Evolutionary conservation across 2,888 invertebrate genomes (phyloP).

Genomic region (Lysandra bellargus): DNA sequence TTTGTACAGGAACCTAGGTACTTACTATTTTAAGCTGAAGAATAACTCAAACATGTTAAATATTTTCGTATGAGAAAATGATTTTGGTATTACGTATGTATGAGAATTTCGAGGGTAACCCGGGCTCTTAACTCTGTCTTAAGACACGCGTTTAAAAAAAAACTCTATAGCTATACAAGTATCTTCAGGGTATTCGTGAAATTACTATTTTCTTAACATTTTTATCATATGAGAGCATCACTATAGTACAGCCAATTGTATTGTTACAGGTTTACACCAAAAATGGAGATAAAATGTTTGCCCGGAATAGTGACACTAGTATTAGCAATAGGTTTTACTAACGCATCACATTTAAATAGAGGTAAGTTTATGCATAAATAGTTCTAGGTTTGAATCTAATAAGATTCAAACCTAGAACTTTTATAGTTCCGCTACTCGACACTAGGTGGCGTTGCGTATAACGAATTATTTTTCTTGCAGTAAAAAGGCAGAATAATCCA

Average conservation of each 20-base stretch:
- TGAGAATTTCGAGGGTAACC: no score
- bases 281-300: constrained; percentile 59
- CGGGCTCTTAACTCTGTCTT: neutral
- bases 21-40: no score
- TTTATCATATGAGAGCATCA: neutral
- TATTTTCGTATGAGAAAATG: no score
- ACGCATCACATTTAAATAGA: constrained; percentile 51
- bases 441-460: constrained; percentile 32
- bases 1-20: no score
- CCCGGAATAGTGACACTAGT: constrained; percentile 54
- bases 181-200: neutral
- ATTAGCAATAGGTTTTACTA: constrained; percentile 49
- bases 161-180: neutral
- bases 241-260: constrained; percentile 33
- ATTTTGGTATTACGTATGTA: no score
- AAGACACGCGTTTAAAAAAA: neutral
- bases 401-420: neutral
- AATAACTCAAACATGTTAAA: no score
- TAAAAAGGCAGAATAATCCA: constrained; percentile 54
- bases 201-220: neutral
- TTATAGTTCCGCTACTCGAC: constrained; percentile 31
- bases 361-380: constrained; percentile 49
- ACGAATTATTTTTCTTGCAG: constrained; percentile 45
- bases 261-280: constrained; percentile 53
- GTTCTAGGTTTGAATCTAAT: no score